phyloP scores from a whole-genome alignment of 2,888 invertebrate species.

The Hypomecis atomaria region DNA sequence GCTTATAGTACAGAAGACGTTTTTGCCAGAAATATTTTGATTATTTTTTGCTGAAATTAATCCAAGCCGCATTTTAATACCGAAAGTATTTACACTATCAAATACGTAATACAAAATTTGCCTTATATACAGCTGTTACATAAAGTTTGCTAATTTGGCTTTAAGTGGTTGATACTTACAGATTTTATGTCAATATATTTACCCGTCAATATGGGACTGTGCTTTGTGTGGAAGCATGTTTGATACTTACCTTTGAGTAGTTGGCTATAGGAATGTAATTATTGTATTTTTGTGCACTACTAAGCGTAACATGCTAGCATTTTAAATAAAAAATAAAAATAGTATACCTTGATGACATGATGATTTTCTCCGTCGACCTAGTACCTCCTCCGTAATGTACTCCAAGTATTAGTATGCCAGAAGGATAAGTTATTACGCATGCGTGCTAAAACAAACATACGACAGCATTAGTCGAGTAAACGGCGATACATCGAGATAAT shows the following conservation, averaged over 20 bases:
- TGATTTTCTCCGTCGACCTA: conserved; percentile 55
- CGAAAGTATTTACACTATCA: conserved; percentile 54
- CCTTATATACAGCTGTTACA: conserved; percentile 75
- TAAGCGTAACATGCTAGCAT: conserved; percentile 51
- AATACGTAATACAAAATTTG: conserved; percentile 49
- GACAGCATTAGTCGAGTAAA: conserved; percentile 75
- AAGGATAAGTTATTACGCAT: conserved; percentile 85
- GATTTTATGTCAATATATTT: conserved; percentile 9
- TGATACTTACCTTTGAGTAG: conserved; percentile 60
- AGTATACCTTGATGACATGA: conserved; percentile 72
- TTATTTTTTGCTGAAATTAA: conserved; percentile 33
- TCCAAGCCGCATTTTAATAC: conserved; percentile 52
- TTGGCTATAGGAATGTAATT: conserved; percentile 29
- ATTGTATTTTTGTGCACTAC: conserved; percentile 47
- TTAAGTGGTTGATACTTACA: conserved; percentile 50
- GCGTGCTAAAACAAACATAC: conserved; percentile 85
- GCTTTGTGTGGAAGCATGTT: conserved; percentile 45
- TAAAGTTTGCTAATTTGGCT: conserved; percentile 47
- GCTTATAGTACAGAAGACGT: conserved; percentile 12
- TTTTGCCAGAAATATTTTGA: not conserved
- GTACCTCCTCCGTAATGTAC: conserved; percentile 69
- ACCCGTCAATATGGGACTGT: not conserved
- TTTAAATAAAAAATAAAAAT: conserved; percentile 45
- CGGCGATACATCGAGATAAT: conserved; percentile 54
- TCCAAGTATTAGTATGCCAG: conserved; percentile 84